These are phyloP conservation scores for Pantherophis guttatus DNA, from an alignment of 2,113 vertebrate genomes.

Conservation along the genomic window DNA sequence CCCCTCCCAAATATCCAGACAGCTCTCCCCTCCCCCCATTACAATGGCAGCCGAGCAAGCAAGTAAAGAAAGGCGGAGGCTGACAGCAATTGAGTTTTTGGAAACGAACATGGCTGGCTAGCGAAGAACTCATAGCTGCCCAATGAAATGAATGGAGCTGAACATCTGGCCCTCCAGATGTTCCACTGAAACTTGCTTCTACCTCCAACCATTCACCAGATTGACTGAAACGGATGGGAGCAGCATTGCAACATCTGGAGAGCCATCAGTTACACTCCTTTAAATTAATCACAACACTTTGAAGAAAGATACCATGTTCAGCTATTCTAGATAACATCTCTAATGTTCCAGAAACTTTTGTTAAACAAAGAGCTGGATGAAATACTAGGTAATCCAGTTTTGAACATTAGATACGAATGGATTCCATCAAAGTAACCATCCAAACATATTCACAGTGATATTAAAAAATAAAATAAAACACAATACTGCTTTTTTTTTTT, in stretches of 20 bases:
- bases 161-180: not conserved
- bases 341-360: not conserved
- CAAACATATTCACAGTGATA: too few relatives aligned
- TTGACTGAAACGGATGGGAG: not conserved
- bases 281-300: not conserved
- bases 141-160: not conserved
- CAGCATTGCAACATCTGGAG: not conserved
- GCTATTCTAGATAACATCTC: not conserved
- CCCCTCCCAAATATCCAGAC: too few relatives aligned
- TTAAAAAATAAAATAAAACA: too few relatives aligned
- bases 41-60: too few relatives aligned
- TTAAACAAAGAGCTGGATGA: not conserved
- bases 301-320: not conserved
- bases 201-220: not conserved
- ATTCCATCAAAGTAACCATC: not conserved
- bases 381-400: not conserved
- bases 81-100: not conserved
- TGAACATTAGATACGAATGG: not conserved
- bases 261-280: not conserved
- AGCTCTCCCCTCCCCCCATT: too few relatives aligned
- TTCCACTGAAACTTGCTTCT: not conserved
- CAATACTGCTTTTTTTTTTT: too few relatives aligned
- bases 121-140: not conserved
- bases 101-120: not conserved
- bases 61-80: too few relatives aligned